Conservation (phyloP, 2,888 invertebrate genomes). For the Amiota communis region DNA sequence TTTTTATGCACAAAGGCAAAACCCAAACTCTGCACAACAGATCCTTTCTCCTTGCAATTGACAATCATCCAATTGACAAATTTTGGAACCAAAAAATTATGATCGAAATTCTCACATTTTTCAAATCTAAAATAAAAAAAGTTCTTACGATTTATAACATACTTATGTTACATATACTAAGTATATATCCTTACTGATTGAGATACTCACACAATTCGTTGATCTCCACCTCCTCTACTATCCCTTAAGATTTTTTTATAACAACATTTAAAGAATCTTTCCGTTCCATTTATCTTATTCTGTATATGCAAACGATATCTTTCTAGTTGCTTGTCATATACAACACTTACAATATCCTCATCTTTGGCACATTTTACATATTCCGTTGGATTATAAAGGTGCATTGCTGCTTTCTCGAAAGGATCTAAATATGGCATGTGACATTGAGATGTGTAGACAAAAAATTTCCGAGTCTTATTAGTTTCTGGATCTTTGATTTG, state of each 20-base stretch:
- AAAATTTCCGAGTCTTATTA: not conserved
- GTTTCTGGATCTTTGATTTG: no score
- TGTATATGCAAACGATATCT: constrained; percentile 54
- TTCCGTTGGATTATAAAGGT: constrained; percentile 74
- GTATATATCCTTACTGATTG: not conserved
- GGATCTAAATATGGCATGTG: constrained; percentile 78
- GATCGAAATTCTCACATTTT: constrained; percentile 54
- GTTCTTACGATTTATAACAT: not conserved
- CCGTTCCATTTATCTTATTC: constrained; percentile 49
- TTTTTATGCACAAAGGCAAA: constrained; percentile 76
- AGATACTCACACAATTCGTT: constrained; percentile 54
- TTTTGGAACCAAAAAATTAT: constrained; percentile 55
- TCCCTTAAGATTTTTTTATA: constrained; percentile 66
- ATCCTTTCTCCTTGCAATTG: constrained; percentile 56
- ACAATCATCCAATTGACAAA: constrained; percentile 58
- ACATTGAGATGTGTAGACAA: constrained; percentile 76
- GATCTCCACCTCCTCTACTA: constrained; percentile 54
- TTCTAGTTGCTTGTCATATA: constrained; percentile 46
- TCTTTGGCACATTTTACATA: constrained; percentile 74
- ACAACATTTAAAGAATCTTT: constrained; percentile 59
- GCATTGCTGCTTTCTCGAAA: constrained; percentile 74
- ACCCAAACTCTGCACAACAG: constrained; percentile 68
- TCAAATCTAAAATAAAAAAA: not conserved
- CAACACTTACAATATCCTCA: constrained; percentile 56
- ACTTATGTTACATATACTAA: no score